Base-by-base conservation (phyloP, 53 echinoderm and acorn worm genomes). In the Holothuria scabra region DNA sequence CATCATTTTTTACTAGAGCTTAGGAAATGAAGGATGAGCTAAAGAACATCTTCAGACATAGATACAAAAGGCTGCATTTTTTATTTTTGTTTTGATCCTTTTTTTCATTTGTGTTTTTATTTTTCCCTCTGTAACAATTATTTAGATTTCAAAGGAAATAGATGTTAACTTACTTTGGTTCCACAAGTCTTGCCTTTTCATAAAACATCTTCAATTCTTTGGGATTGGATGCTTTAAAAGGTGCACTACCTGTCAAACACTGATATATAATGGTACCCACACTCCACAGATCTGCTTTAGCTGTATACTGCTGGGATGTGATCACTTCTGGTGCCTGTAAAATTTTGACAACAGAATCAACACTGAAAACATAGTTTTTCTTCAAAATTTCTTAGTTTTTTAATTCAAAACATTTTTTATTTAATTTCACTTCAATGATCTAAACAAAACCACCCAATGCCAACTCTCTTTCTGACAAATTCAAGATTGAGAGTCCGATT, bases 251-350 rank as follows among this genome's bases (percentile, higher is more conserved):
- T 33, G 97, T 97, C 94, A 58, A 92, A 84, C 97, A 94, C 67
- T 97, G 97, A 87, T 92, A 97, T 56, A 97, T 80, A 78, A 97
- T 97, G 76, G 97, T 97, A 28, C 97, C 97, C 26, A 97, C 83
- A 89, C 97, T 97, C 97, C 97, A 97, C 55, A 97, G 87, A 56
- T 97, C 97, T 31, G 97, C 97, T 80, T 97, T 97, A 67, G 94
- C 94, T 74, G 94, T 94, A 46, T 97, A 97, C 86, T 94, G 94
- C 90, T 90, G 89, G 37, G 97, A 97, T 86, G 94, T 97, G 66
- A 94, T 95, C 28, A 95, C 96, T 62, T 95, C 96, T n/a, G 96
- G 96, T 4, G 96, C 96, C 96, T 95, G 79, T 1, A 46, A 32
- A 52, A 1, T 18, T 16, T 16, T 19, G 58, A 56, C 52, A 57